Evolutionary conservation across 2,888 invertebrate genomes (phyloP), one percentile per base, ranked within the genome.

Genomic region (Polymixis lichenea): DNA sequence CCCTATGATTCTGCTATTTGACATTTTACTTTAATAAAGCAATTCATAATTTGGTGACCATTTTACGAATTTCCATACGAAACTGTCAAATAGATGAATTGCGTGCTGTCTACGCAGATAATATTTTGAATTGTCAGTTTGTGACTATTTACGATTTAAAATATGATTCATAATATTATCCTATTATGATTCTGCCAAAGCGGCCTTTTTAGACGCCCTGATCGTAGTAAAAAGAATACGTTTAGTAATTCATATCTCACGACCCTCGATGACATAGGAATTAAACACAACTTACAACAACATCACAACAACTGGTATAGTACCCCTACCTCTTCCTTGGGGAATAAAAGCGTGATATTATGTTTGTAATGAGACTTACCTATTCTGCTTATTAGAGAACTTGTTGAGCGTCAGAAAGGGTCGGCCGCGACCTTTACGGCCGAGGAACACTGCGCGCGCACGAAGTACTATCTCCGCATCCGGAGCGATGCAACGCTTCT

Each of bases 401-500:
- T 76, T 78, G 53, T 76, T 72, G n/a, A 32, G 70, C 15, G 78
- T 46, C 28, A 93, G 78, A 84, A 83, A 95, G 0, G 95, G 95
- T 0, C 96, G 85, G 32, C 90, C 81, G 15, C 94, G 91, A 0
- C 92, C 95, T 82, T 93, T 93, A 19, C 91, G 90, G 6, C 95
- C 95, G 1, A 96, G 87, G 72, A 83, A 91, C 2, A 85, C 80
- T 0, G 94, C 94, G 6, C 96, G 94, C 13, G 96, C 96, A n/a
- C 85, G 86, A 83, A 96, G 87, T 53, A 95, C 94, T 0, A 89
- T 56, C 3, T 67, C 65, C 0, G 92, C 92, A 75, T 95, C 95
- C 0, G 91, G 90, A 0, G 94, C 91, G 0, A 55, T n/a, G 82
- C 96, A 96, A 0, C 92, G 91, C 88, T 95, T 95, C 91, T 96